phyloP scores from a whole-genome alignment of 2,797 vertebrate genomes.

The Psittacula echo region DNA sequence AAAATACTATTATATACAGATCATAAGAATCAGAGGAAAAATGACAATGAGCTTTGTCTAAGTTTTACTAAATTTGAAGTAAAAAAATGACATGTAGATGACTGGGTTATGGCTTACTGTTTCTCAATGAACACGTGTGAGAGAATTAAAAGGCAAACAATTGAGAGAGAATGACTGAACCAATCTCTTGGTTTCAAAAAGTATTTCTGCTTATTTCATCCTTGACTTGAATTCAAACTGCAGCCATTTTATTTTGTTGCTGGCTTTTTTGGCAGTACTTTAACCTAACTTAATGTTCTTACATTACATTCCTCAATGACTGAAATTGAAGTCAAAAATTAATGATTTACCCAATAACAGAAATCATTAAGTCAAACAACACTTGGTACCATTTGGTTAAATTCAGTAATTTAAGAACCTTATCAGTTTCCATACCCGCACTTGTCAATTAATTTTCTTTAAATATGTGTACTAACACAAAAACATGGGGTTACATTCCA shows the following conservation, averaged over 20 bases:
- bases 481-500: background rate
- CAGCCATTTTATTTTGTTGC: background rate
- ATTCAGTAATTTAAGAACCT: background rate
- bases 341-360: background rate
- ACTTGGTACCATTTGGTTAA: background rate
- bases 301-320: background rate
- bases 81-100: background rate
- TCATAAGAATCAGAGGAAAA: background rate
- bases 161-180: background rate
- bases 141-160: background rate
- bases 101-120: background rate
- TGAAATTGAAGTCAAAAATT: background rate
- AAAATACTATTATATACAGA: background rate
- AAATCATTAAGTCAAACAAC: background rate
- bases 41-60: background rate
- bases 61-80: background rate
- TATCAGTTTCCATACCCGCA: background rate
- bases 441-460: background rate
- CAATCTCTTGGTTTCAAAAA: background rate
- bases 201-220: background rate
- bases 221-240: background rate
- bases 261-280: background rate
- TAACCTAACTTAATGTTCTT: background rate
- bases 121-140: background rate
- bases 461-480: background rate